These are phyloP conservation scores for Drosophila conformis DNA, from an alignment of 2,888 invertebrate species.

Conservation along the genomic window DNA sequence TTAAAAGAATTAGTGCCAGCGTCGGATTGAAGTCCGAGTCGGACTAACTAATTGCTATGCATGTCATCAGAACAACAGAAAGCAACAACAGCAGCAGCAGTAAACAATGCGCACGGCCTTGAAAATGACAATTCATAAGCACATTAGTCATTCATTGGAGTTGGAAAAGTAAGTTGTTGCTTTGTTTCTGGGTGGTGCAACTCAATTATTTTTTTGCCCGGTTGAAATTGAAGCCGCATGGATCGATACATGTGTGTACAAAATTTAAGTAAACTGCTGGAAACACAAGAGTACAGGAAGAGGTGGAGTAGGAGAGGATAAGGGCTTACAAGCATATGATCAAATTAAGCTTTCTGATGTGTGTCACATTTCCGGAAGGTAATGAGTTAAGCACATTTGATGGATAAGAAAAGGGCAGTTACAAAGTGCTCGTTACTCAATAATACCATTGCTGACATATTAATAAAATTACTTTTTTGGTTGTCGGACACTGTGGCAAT, in stretches of 20 bases:
- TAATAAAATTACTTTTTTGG: slow-evolving; percentile 8
- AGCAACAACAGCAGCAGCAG: slow-evolving; percentile 6
- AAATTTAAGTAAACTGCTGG: background rate
- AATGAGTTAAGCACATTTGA: slow-evolving; percentile 23
- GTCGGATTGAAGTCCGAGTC: slow-evolving; percentile 9
- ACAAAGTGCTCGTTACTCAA: background rate
- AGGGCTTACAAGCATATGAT: background rate
- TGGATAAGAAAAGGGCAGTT: background rate
- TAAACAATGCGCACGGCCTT: slow-evolving; percentile 32
- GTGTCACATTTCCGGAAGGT: slow-evolving; percentile 1
- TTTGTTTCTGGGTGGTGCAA: slow-evolving; percentile 39
- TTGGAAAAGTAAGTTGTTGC: slow-evolving; percentile 28
- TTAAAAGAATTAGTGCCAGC: slow-evolving; percentile 21
- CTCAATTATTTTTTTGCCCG: slow-evolving; percentile 41
- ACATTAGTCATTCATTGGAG: slow-evolving; percentile 62
- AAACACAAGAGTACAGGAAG: background rate
- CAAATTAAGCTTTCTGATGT: slow-evolving; percentile 6
- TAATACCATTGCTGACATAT: background rate
- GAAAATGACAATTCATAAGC: slow-evolving; percentile 54
- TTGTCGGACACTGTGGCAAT: background rate
- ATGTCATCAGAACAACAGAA: slow-evolving; percentile 45
- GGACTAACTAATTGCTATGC: slow-evolving; percentile 52
- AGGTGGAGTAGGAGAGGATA: background rate
- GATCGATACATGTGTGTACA: slow-evolving; percentile 22
- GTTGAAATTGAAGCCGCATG: slow-evolving; percentile 10